These are phyloP conservation scores for Rutpela maculata DNA, from an alignment of 2,888 invertebrate genomes.

Conservation along the genomic window DNA sequence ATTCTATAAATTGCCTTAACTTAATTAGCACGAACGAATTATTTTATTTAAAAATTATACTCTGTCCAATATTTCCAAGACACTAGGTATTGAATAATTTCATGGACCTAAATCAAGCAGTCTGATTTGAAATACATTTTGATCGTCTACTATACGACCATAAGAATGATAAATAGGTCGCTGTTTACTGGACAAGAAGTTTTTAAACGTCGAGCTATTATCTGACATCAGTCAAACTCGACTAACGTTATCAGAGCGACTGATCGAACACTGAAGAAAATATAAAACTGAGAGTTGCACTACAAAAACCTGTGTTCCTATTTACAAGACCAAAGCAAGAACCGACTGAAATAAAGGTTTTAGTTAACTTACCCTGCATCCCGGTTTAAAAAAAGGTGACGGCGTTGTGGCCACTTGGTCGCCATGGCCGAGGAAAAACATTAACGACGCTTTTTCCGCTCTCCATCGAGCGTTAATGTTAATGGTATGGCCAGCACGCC, in stretches of 20 bases:
- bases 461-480: neutral
- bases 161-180: neutral
- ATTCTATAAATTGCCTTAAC: too few species aligned
- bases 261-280: neutral
- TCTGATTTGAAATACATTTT: too few species aligned
- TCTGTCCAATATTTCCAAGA: too few species aligned
- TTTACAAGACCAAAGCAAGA: neutral
- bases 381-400: slow-evolving; percentile 6
- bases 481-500: slow-evolving; percentile 7
- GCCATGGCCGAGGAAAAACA: slow-evolving; percentile 23
- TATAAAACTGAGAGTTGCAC: neutral
- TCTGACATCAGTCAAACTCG: slow-evolving; percentile 7
- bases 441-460: slow-evolving; percentile 16
- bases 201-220: neutral
- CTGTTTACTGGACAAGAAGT: neutral
- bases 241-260: neutral
- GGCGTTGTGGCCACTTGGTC: slow-evolving; percentile 2
- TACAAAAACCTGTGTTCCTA: neutral
- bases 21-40: too few species aligned
- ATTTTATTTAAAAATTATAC: too few species aligned
- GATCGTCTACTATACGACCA: neutral
- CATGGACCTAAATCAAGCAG: too few species aligned
- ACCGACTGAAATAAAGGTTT: neutral
- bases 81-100: too few species aligned
- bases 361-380: slow-evolving; percentile 17